Conservation (phyloP, 1,140 invertebrate species). For the Danaus melanippus region DNA sequence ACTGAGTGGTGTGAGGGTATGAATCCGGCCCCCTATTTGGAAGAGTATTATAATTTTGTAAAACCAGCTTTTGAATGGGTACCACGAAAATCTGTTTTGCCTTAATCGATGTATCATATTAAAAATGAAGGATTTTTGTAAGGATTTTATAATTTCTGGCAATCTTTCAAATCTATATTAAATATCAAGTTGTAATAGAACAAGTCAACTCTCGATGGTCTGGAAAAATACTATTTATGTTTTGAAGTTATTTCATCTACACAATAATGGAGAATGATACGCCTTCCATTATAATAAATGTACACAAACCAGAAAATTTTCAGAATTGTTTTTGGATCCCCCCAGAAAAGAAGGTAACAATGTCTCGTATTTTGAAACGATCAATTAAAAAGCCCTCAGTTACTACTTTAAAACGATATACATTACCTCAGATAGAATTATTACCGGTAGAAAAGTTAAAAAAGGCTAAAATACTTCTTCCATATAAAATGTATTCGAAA, state of each 20-base stretch:
- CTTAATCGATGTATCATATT: slow-evolving; percentile 9
- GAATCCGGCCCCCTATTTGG: slow-evolving; percentile 53
- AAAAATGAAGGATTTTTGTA: slow-evolving; percentile 5
- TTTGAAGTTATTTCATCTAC: slow-evolving; percentile 11
- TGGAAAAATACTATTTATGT: slow-evolving; percentile 13
- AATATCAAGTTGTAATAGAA: slow-evolving; percentile 5
- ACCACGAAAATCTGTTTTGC: slow-evolving; percentile 29
- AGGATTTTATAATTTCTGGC: background rate
- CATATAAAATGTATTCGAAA: slow-evolving; percentile 44
- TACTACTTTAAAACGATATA: slow-evolving; percentile 17
- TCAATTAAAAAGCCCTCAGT: slow-evolving; percentile 6
- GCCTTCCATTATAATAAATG: slow-evolving; percentile 26
- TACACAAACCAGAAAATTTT: slow-evolving; percentile 18
- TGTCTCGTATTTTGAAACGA: slow-evolving; percentile 1
- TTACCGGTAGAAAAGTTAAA: slow-evolving; percentile 29
- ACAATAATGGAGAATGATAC: slow-evolving; percentile 26
- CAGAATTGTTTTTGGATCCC: background rate
- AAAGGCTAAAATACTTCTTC: slow-evolving; percentile 33
- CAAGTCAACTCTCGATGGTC: slow-evolving; percentile 18
- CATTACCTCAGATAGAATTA: slow-evolving; percentile 22
- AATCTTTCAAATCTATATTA: background rate
- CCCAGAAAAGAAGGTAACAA: slow-evolving; percentile 11
- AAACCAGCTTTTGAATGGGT: slow-evolving; percentile 50
- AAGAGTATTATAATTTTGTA: slow-evolving; percentile 50
- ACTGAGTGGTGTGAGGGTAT: slow-evolving; percentile 68